Evolutionary conservation across 2,113 vertebrate genomes (phyloP), one percentile per base, ranked within the genome.

Genomic region (Uropsilus gracilis): DNA sequence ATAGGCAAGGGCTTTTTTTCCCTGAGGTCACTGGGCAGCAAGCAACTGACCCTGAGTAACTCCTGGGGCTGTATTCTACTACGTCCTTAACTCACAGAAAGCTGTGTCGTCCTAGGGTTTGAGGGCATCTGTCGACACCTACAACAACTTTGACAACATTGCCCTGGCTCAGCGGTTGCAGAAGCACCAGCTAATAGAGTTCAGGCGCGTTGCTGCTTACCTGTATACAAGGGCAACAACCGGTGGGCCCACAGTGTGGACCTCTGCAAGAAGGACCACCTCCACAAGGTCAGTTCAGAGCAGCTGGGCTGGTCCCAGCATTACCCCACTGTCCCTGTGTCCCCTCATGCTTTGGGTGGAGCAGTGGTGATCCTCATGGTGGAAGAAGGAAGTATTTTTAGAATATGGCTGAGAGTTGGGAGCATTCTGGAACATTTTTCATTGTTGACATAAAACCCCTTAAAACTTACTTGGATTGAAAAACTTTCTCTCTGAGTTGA

Each of bases 211-310:
- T 26, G 99, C 99, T 11, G 99, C 99, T 0, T 99, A 99, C 92
- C 98, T 99, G 64, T 99, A n/a, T n/a, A 99, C 97, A 99, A 99
- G 95, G 98, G 98, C 30, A 99, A 99, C 96, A 99, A 99, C 96
- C 98, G 98, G 86, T 99, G 99, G 99, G 98, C 99, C 94, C 99
- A 99, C 98, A 99, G 99, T 0, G 98, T 99, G 85, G 99, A 99
- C 95, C 99, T 99, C 8, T 99, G 99, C 97, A 99, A 99, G 98
- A 99, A 99, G 78, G 99, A 99, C 97, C 99, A 97, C 50, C 98
- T 99, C 63, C 99, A 99, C 97, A 99, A 99, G 99, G 99, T 99
- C 17, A 50, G 97, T 61, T 39, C 42, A 30, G 42, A 46, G 28
- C 42, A 46, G 71, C 71, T 20, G 71, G 42, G 71, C 26, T 30